phyloP scores from a whole-genome alignment of 2,113 vertebrate genomes.

The Bubo blakistoni region DNA sequence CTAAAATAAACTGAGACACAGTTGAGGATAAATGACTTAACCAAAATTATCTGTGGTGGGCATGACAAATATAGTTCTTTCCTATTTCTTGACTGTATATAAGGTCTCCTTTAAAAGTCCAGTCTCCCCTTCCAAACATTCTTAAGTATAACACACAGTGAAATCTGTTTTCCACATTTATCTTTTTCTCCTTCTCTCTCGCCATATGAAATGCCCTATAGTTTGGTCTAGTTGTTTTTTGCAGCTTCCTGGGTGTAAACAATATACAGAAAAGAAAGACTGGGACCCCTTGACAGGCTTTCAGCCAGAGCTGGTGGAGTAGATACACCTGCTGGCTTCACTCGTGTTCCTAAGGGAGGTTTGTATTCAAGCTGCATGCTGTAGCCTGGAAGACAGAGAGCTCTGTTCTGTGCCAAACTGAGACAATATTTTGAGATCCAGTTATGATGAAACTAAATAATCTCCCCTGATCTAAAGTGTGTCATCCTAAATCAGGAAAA shows the following conservation, averaged over 20 bases:
- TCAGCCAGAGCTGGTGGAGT: not conserved
- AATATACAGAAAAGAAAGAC: not conserved
- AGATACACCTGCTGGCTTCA: not conserved
- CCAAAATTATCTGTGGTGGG: not conserved
- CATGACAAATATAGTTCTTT: not conserved
- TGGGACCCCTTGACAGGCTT: not conserved
- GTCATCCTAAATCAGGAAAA: not conserved
- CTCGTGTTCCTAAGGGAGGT: not conserved
- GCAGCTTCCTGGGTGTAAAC: not conserved
- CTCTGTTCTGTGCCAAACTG: not conserved
- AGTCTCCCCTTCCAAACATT: not conserved
- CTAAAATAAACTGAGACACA: not conserved
- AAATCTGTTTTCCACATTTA: not conserved
- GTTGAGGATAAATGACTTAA: not conserved
- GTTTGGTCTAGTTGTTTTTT: not conserved
- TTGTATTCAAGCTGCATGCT: not conserved
- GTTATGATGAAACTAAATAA: not conserved
- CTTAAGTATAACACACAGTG: not conserved
- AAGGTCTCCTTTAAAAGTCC: not conserved
- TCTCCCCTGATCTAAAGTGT: not conserved
- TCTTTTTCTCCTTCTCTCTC: not conserved
- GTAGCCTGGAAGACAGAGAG: not conserved
- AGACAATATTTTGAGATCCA: not conserved
- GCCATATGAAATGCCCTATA: not conserved
- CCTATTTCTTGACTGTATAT: not conserved